Evolutionary conservation across 2,113 vertebrate species (phyloP).

Genomic region (Bagarius yarrelli): DNA sequence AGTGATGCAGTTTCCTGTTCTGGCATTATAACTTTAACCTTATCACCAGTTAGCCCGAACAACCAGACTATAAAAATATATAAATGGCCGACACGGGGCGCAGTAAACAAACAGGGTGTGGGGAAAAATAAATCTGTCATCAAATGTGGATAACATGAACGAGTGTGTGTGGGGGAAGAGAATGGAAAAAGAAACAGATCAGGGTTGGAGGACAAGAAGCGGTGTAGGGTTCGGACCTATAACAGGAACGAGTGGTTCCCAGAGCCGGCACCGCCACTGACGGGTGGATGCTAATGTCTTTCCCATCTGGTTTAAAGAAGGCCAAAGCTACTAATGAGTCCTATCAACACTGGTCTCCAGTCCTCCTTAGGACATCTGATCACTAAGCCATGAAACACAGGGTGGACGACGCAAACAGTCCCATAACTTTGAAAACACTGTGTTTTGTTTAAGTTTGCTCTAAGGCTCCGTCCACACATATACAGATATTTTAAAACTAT

Average conservation of each 20-base stretch:
- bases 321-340: slow-evolving; percentile 62
- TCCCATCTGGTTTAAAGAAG: slow-evolving; percentile 63
- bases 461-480: not conserved
- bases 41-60: slow-evolving; percentile 15
- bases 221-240: slow-evolving; percentile 18
- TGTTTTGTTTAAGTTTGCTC: not conserved
- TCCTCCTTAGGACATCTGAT: slow-evolving; percentile 45
- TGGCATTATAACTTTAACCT: slow-evolving; percentile 23
- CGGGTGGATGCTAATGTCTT: slow-evolving; percentile 74
- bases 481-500: not conserved
- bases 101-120: slow-evolving; percentile 64
- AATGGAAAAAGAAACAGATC: slow-evolving; percentile 65
- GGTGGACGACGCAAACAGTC: slow-evolving; percentile 29
- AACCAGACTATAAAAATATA: slow-evolving; percentile 29
- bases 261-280: slow-evolving; percentile 46
- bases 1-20: slow-evolving; percentile 26
- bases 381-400: slow-evolving; percentile 30
- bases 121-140: slow-evolving; percentile 74
- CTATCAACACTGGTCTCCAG: slow-evolving; percentile 42
- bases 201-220: slow-evolving; percentile 65
- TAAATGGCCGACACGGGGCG: not conserved
- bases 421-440: slow-evolving; percentile 3
- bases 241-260: slow-evolving; percentile 34
- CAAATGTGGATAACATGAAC: slow-evolving; percentile 57
- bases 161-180: slow-evolving; percentile 58